Base-by-base conservation (phyloP, 2,113 vertebrate genomes). In the Xenopus laevis region DNA sequence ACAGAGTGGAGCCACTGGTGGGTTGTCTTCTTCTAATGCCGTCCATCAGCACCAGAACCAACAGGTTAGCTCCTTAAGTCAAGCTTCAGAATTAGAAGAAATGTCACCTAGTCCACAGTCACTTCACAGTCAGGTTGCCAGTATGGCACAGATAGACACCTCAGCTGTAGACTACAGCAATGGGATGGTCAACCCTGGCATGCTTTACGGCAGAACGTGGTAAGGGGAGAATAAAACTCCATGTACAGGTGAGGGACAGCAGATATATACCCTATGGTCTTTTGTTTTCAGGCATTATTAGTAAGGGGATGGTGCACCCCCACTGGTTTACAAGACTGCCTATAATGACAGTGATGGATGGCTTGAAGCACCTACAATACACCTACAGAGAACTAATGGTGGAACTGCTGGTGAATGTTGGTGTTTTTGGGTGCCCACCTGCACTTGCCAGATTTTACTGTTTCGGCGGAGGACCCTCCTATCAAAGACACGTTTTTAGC, bases 171-270 rank as follows among this genome's bases (percentile, higher is more conserved):
- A 98, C 83, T 98, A 96, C 83, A 93, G 88, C 82, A 90, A 91
- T 82, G 93, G 92, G 75, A 94, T 95, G 91, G 94, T 97, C 78
- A 96, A 89, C 80, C 89, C 95, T 79, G 95, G 93, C 91, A 93
- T 98, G 90, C 95, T 98, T 53, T 98, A 98, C 82, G 93, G 96
- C 89, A 93, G 95, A 89, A 98, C 96, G 84, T 98, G 96, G 96
- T 97, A 94, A 93, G 81, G 30, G 12, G 62, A 18, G 73, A 82
- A 80, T 82, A 80, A 84, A 79, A 71, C 83, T 82, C 86, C 82
- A 59, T 63, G 59, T 57, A 62, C n/a, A 83, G 84, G 85, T 82
- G 81, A 80, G 79, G 71, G 74, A 59, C 66, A 70, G 30, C 11
- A 33, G 27, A 64, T 2, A 64, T 40, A 40, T 7, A 60, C 20